Evolutionary conservation across 1,140 invertebrate genomes (phyloP).

Genomic region (Euschistus heros): DNA sequence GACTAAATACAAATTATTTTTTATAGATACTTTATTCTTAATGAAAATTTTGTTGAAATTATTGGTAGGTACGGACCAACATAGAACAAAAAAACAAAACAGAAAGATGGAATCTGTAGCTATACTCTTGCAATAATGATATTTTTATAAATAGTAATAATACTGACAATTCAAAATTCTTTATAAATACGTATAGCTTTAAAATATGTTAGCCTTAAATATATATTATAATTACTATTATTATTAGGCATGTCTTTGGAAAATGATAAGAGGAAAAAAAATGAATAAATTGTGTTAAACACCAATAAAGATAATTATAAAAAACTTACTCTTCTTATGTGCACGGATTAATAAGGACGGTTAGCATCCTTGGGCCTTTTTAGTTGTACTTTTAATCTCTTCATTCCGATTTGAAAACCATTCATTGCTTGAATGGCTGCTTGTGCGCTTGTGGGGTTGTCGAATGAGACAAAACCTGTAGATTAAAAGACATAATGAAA

Average conservation of each 20-base stretch:
- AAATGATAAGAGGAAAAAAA: neutral
- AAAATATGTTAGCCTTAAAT: neutral
- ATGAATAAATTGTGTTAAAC: neutral
- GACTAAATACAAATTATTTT: too few species aligned
- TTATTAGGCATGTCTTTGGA: neutral
- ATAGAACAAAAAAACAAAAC: too few species aligned
- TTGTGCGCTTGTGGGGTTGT: conserved; percentile 84
- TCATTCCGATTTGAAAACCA: conserved; percentile 94
- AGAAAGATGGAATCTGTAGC: too few species aligned
- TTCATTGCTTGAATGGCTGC: conserved; percentile 95
- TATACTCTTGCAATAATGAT: too few species aligned
- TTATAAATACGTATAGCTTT: too few species aligned
- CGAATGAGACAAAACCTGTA: conserved; percentile 88
- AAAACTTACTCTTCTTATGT: conserved; percentile 2
- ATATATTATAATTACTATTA: neutral
- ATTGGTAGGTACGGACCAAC: too few species aligned
- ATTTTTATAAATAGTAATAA: too few species aligned
- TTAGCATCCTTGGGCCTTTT: conserved; percentile 88
- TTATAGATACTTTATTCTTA: too few species aligned
- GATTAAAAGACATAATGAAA: neutral
- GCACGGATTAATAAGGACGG: conserved; percentile 57
- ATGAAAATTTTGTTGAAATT: too few species aligned
- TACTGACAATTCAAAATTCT: too few species aligned
- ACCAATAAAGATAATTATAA: neutral
- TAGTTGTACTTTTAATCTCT: conserved; percentile 93